A percentile compares a stretch with the other conserved stretches of the same genome.
Conservation (phyloP, 2,113 vertebrate species). For the Donacobius atricapilla region DNA sequence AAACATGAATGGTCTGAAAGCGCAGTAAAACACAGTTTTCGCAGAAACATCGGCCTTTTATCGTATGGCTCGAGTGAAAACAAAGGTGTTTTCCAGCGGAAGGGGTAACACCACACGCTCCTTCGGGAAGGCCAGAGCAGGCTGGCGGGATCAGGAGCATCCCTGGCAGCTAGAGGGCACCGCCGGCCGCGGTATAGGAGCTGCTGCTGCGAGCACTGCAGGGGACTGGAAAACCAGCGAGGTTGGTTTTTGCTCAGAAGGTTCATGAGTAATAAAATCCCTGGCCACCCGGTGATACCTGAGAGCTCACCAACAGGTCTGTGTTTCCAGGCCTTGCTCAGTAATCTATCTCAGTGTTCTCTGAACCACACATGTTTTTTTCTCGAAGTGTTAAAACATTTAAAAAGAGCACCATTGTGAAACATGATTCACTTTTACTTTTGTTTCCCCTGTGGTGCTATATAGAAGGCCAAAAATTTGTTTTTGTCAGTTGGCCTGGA, state of each 20-base stretch:
- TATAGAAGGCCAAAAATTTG: neutral
- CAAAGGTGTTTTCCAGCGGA: neutral
- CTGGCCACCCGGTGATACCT: neutral
- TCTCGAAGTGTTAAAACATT: neutral
- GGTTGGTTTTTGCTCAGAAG: neutral
- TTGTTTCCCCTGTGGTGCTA: neutral
- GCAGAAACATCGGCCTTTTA: neutral
- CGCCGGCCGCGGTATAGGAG: neutral
- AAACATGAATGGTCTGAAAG: neutral
- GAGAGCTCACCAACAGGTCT: neutral
- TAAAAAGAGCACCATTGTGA: neutral
- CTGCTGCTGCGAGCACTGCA: neutral
- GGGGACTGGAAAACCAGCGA: neutral
- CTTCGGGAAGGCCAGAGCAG: neutral
- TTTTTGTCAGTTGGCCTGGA: neutral
- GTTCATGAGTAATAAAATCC: neutral
- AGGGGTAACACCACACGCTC: neutral
- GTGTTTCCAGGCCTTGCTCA: neutral
- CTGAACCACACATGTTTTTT: neutral
- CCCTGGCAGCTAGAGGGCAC: constrained; percentile 62
- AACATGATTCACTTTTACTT: accelerated
- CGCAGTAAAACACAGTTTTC: neutral
- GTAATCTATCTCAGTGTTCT: neutral
- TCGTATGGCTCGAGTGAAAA: neutral
- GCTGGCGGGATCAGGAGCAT: neutral